phyloP scores from a whole-genome alignment of 2,888 invertebrate genomes.

The Pteria penguin region DNA sequence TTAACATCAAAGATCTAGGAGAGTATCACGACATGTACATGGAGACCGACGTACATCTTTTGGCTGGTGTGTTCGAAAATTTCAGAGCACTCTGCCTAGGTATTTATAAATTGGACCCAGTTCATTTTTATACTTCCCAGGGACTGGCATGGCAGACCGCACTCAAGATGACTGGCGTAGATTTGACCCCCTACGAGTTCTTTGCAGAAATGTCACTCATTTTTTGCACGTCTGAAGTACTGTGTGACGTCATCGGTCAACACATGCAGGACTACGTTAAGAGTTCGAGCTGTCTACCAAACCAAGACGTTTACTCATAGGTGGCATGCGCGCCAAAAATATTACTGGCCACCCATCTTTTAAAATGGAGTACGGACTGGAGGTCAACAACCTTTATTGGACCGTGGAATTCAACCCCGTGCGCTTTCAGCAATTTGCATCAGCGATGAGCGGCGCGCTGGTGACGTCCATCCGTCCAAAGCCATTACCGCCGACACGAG shows the following conservation, averaged over 20 bases:
- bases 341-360: too few relatives aligned
- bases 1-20: conserved; percentile 21
- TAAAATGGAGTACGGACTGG: conserved; percentile 13
- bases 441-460: conserved; percentile 31
- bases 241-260: too few relatives aligned
- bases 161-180: conserved; percentile 3
- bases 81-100: conserved; percentile 32
- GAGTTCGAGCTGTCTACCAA: too few relatives aligned
- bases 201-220: too few relatives aligned
- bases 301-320: too few relatives aligned
- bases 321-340: conserved; percentile 43
- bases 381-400: conserved; percentile 43
- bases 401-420: conserved; percentile 35
- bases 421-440: conserved; percentile 43
- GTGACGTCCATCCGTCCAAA: conserved; percentile 14
- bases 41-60: conserved; percentile 25
- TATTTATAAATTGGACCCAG: conserved; percentile 60
- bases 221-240: too few relatives aligned
- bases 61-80: conserved; percentile 40
- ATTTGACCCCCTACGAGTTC: too few relatives aligned
- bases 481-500: conserved; percentile 44
- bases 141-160: conserved; percentile 56
- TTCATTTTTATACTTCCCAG: conserved; percentile 67
- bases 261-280: too few relatives aligned
- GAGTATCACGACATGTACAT: conserved; percentile 44